phyloP scores from a whole-genome alignment of 2,113 vertebrate species.

The Catagonus wagneri region DNA sequence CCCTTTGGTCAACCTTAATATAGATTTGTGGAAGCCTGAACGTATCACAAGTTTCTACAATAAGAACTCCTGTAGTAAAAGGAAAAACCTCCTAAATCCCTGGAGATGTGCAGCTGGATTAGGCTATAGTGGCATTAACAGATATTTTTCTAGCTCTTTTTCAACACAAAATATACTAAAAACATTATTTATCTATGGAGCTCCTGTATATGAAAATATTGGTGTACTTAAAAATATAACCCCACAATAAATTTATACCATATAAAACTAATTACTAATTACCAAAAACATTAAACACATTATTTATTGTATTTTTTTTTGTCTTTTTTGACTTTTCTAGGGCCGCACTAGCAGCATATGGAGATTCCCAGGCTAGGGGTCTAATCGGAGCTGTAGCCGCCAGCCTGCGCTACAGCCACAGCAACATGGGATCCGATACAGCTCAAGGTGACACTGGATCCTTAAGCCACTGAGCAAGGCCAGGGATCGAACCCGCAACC shows the following conservation, averaged over 20 bases:
- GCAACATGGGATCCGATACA: too few relatives aligned
- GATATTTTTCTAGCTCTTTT: not conserved
- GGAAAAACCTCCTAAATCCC: not conserved
- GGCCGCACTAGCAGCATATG: too few relatives aligned
- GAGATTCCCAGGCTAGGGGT: too few relatives aligned
- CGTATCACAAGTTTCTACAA: not conserved
- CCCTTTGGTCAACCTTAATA: not conserved
- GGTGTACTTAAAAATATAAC: not conserved
- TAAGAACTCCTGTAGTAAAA: not conserved
- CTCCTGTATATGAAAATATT: not conserved
- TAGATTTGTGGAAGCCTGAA: not conserved
- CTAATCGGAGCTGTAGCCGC: too few relatives aligned
- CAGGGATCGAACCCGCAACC: too few relatives aligned
- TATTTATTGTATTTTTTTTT: slow-evolving; percentile 42
- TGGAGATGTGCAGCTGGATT: not conserved
- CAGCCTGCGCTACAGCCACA: too few relatives aligned
- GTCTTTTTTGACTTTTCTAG: too few relatives aligned
- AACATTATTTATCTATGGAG: not conserved
- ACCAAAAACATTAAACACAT: not conserved
- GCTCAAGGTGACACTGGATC: too few relatives aligned
- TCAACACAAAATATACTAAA: slow-evolving; percentile 2
- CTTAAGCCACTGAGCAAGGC: too few relatives aligned
- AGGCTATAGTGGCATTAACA: not conserved
- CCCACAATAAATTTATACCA: not conserved
- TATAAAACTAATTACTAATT: not conserved